A percentile compares a stretch with the other conserved stretches of the same genome.
These are phyloP conservation scores for Heloderma charlesbogerti DNA, from an alignment of 2,113 vertebrate genomes.

Conservation along the genomic window DNA sequence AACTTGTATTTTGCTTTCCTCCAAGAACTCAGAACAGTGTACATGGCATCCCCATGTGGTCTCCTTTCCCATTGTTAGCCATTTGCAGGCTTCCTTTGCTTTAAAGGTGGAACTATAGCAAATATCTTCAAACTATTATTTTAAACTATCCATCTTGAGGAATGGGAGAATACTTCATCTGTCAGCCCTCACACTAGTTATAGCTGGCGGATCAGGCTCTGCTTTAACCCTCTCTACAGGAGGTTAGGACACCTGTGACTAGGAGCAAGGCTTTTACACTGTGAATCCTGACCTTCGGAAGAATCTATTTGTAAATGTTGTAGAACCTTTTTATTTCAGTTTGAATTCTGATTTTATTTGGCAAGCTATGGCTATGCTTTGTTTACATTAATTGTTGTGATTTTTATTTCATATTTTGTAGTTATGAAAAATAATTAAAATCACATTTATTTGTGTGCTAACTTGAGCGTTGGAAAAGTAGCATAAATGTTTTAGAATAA, in stretches of 20 bases:
- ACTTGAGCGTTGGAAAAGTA: neutral
- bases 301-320: neutral
- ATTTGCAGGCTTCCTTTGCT: neutral
- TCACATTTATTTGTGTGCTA: neutral
- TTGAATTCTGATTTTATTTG: neutral
- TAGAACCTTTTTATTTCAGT: neutral
- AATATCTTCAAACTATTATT: neutral
- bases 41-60: neutral
- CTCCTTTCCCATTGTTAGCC: neutral
- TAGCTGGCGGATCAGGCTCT: neutral
- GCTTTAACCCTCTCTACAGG: neutral
- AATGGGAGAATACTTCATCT: neutral
- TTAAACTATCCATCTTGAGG: neutral
- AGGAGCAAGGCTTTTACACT: neutral
- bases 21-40: neutral
- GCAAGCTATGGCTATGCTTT: neutral
- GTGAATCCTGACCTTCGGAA: neutral
- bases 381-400: neutral
- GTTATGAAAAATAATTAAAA: neutral
- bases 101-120: neutral
- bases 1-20: neutral
- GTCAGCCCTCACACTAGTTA: neutral
- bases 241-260: neutral
- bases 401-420: neutral
- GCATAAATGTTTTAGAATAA: neutral